Base-by-base conservation (phyloP, 2,888 invertebrate species). In the Dasypogon diadema region DNA sequence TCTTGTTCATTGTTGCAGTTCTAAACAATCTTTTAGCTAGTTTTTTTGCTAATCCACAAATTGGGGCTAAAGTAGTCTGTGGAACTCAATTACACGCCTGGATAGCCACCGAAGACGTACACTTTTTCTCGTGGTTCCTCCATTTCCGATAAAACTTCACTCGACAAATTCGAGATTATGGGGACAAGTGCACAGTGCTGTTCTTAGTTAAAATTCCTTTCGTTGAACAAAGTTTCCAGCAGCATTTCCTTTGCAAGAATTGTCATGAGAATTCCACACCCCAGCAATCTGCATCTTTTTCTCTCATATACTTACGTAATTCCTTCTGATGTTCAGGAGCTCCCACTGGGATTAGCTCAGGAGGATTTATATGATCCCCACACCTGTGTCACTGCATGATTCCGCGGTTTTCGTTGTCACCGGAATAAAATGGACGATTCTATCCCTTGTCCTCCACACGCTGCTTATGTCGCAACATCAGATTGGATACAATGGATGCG, bases 321-420 rank as follows among this genome's bases (percentile, higher is more conserved):
- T 54, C 54, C 21, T 42, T 10, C 2, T 3, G 42, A 65, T 18
- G 16, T 16, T 65, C 4, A 26, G 63, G 63, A 65, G 18, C 34
- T 65, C 63, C 63, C 63, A 65, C 63, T 65, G 63, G 63, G 63
- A 65, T 42, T 65, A 12, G 18, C 37, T 37, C 12, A 21, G 8
- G 2, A 34, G 42, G 42, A 14, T 65, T 65, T 34, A 34, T n/a
- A 18, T 30, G 5, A 8, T 65, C 63, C 63, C 63, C 63, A 65
- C 63, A 30, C 37, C 34, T 37, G 63, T 37, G 42, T 65, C 37
- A 65, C 63, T 42, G 63, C 63, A 65, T 65, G 63, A 65, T 37
- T 65, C 63, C 63, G 56, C 56, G 24, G 56, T 56, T 56, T 26
- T 26, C 26, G 14, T 56, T 56, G 56, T 56, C 22, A 26, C 56